Base-by-base conservation (phyloP, 2,113 vertebrate genomes). In the Baryphthengus martii region DNA sequence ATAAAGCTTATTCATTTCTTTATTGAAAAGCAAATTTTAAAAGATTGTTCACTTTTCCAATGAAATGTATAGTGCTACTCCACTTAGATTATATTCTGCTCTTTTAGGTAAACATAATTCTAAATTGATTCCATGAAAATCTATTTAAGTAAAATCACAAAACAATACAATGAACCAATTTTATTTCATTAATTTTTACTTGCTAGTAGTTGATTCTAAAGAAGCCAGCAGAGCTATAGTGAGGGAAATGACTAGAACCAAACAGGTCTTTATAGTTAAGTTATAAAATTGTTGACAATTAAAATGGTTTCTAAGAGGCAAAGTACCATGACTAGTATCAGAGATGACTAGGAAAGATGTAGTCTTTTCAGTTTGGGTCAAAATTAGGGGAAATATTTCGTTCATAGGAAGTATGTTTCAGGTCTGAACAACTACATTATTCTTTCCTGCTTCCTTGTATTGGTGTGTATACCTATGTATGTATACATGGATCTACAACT, bases 401-500 rank as follows among this genome's bases (percentile, higher is more conserved):
- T 83, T 67, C 9, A 37, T 13, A 53, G 11, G 31, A 85, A 81
- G 33, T 3, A 29, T 14, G 5, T 39, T 90, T 85, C 45, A n/a
- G 18, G 7, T 58, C 24, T 2, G 2, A 90, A 45, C 3, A 59
- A 58, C 3, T 0, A 0, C 12, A n/a, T 33, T 53, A 33, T 39
- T 81, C 45, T 45, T 52, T 66, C 37, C 77, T 39, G 13, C 8
- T 82, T 62, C 10, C 21, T 78, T 37, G 1, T 49, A 31, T 15
- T 12, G 0, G 0, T 17, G 3, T 17, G 3, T 7, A 7, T 21
- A 42, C 12, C 17, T 13, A 2, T 10, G 17, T 5, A 26, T 3
- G 9, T 10, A 84, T 11, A 39, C 4, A 28, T 26, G 42, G 11
- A 49, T 49, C 24, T 62, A 5, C 6, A 12, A 82, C 45, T 10